phyloP scores from a whole-genome alignment of 2,888 invertebrate species.

The Peribatodes rhomboidaria region DNA sequence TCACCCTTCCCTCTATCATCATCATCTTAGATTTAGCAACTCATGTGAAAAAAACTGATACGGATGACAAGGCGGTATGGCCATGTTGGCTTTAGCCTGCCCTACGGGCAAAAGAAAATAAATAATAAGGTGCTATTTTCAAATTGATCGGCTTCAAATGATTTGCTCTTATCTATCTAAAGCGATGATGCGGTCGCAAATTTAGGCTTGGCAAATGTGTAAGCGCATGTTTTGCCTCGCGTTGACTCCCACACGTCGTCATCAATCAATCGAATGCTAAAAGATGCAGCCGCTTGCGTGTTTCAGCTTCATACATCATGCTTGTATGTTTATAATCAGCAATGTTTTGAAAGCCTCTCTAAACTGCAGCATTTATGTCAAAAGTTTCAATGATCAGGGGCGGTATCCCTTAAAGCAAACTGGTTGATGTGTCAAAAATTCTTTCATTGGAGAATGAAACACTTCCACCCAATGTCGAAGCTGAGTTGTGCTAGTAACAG shows the following conservation, averaged over 20 bases:
- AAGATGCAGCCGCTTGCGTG: conserved; percentile 8
- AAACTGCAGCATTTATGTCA: not conserved
- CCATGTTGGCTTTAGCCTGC: too few relatives aligned
- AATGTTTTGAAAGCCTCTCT: not conserved
- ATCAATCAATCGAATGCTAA: conserved; percentile 25
- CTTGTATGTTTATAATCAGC: not conserved
- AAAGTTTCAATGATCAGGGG: not conserved
- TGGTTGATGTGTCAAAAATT: too few relatives aligned
- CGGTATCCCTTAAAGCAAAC: too few relatives aligned
- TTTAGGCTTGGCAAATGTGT: conserved; percentile 24
- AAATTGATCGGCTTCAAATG: not conserved
- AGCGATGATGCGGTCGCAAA: conserved; percentile 28
- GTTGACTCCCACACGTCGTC: conserved; percentile 32
- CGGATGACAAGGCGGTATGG: too few relatives aligned
- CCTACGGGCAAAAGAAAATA: too few relatives aligned
- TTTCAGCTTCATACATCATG: conserved; percentile 8
- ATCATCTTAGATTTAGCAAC: too few relatives aligned
- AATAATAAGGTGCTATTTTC: not conserved
- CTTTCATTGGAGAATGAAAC: too few relatives aligned
- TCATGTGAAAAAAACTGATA: too few relatives aligned
- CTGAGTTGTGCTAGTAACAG: too few relatives aligned
- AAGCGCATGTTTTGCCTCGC: conserved; percentile 27
- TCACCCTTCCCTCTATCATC: too few relatives aligned
- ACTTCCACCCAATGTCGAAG: too few relatives aligned
- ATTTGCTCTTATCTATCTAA: not conserved